These are phyloP conservation scores for Etheostoma spectabile DNA, from an alignment of 2,113 vertebrate species.

Conservation along the genomic window DNA sequence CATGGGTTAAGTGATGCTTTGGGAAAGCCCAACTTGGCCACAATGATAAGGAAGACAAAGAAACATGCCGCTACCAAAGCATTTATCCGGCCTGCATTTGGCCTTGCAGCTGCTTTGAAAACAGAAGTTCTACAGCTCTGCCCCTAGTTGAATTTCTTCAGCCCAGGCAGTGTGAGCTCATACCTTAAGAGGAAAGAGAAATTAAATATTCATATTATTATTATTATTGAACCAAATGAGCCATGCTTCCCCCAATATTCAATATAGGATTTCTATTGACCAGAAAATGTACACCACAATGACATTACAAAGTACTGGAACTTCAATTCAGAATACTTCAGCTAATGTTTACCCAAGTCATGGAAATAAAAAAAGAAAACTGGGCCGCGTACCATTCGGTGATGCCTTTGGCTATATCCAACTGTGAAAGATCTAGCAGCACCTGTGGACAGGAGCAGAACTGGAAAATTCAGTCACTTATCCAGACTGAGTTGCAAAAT, in stretches of 20 bases:
- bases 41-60: conserved; percentile 1
- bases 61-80: not conserved
- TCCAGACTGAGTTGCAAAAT: not conserved
- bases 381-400: conserved; percentile 86
- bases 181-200: conserved; percentile 68
- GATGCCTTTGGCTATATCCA: conserved; percentile 89
- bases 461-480: not conserved
- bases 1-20: not conserved
- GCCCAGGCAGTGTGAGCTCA: conserved; percentile 78
- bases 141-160: conserved; percentile 66
- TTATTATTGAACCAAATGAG: not conserved
- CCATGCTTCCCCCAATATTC: not conserved
- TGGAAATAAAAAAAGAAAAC: not conserved
- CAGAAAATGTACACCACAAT: not conserved
- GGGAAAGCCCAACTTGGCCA: not conserved
- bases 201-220: not conserved
- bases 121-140: not conserved
- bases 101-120: not conserved
- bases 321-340: not conserved
- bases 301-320: not conserved
- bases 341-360: not conserved
- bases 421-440: conserved; percentile 88
- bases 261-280: not conserved
- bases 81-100: not conserved
- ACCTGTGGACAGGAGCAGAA: conserved; percentile 80